Evolutionary conservation across 2,888 invertebrate genomes (phyloP), one percentile per base, ranked within the genome.

Genomic region (Tromatobia lineatoria): DNA sequence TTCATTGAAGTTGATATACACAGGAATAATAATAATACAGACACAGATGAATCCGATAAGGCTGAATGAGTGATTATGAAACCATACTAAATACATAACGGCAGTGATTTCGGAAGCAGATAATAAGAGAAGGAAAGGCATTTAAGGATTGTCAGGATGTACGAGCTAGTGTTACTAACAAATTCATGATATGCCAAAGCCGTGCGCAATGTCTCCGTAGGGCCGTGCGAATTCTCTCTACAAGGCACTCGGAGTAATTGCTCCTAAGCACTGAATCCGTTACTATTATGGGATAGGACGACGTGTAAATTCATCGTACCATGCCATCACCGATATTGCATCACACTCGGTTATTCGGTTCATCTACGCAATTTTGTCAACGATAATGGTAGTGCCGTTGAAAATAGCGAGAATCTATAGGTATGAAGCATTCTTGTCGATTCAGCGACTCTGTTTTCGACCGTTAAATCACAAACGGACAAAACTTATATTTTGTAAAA

Each of bases 221-320:
- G n/a, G 45, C 69, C 80, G 52, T 64, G 57, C 23, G 70, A 57
- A 70, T 74, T 77, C 74, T 42, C 75, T 64, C 74, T 75, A 52
- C 74, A 66, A 66, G 20, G 74, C 81, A 84, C 81, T 84, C 70
- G 42, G 15, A 74, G 85, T 90, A 89, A 90, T 90, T 89, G 88
- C 83, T 79, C 77, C 80, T 85, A 83, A 88, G 77, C 88, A 89
- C 89, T 88, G 87, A 85, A 86, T 87, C 66, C 83, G 52, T 78
- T 86, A 86, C 85, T 83, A 83, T 82, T 76, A 76, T 73, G 70
- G 34, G 18, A 47, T 50, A 34, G 54, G 50, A 75, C 47, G 57
- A 81, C 47, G 70, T 57, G 52, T 77, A 64, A 70, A 74, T 64
- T 54, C 71, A 54, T 52, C 42, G 29, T 54, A 23, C 57, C 23